Evolutionary conservation across 2,888 invertebrate genomes (phyloP).

Genomic region (Dolomedes plantarius): DNA sequence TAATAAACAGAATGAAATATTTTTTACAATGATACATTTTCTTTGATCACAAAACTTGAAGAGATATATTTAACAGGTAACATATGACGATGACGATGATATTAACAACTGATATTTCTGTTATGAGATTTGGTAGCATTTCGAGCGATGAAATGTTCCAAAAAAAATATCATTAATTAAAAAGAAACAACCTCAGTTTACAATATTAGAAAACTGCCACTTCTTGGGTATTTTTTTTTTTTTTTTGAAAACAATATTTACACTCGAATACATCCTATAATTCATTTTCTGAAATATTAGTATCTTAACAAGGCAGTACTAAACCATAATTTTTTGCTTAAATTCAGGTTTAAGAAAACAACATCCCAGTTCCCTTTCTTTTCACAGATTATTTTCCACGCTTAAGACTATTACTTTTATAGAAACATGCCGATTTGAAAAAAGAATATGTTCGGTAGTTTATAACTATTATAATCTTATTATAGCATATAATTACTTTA

Average conservation of each 20-base stretch:
- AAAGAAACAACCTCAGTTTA: neutral
- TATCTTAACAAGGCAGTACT: neutral
- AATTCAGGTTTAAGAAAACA: too few relatives aligned
- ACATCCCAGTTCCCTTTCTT: too few relatives aligned
- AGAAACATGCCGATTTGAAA: too few relatives aligned
- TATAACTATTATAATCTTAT: too few relatives aligned
- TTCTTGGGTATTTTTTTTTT: too few relatives aligned
- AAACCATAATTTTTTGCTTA: neutral
- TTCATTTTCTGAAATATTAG: neutral
- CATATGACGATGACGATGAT: conserved; percentile 2
- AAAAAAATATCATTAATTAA: neutral
- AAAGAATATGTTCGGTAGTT: too few relatives aligned
- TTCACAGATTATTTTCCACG: too few relatives aligned
- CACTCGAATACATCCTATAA: neutral
- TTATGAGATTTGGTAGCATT: neutral
- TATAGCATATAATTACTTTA: too few relatives aligned
- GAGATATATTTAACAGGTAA: conserved; percentile 6
- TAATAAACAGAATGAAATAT: neutral
- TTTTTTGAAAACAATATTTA: conserved; percentile 5
- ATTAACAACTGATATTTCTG: conserved; percentile 10
- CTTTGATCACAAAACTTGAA: conserved; percentile 9
- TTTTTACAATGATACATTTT: conserved; percentile 11
- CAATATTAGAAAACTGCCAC: neutral
- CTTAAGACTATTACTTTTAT: too few relatives aligned
- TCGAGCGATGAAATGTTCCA: neutral